Percentiles rank a stretch among this genome's conserved stretches.
phyloP scores from a whole-genome alignment of 2,888 invertebrate species.

The Lepidocyrtoides sp. region DNA sequence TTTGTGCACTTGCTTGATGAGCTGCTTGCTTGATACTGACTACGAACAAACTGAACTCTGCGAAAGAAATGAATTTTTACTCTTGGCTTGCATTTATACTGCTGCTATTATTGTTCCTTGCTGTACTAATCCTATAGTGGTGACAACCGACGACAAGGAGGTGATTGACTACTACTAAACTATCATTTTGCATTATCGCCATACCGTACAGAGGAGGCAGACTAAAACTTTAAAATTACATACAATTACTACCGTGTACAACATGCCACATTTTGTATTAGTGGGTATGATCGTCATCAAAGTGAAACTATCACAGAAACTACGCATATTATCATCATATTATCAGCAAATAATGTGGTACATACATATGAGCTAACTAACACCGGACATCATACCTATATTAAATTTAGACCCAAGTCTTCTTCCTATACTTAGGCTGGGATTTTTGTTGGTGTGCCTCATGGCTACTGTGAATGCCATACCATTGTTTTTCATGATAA shows the following conservation, averaged over 20 bases:
- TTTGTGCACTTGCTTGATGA: background rate
- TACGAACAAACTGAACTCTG: conserved; percentile 22
- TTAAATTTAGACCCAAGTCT: background rate
- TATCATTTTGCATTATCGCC: background rate
- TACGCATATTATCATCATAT: background rate
- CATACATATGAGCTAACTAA: background rate
- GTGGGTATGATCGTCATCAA: background rate
- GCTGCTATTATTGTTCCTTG: background rate
- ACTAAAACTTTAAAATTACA: background rate
- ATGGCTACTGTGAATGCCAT: background rate
- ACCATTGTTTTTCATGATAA: no score
- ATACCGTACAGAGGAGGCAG: background rate
- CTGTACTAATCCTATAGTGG: background rate
- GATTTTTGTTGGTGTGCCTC: background rate
- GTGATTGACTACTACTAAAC: conserved; percentile 16
- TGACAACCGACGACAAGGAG: conserved; percentile 16
- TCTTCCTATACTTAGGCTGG: background rate
- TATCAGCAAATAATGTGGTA: background rate
- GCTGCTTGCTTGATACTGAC: background rate
- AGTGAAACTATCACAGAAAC: background rate
- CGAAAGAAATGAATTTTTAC: conserved; percentile 25
- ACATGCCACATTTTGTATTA: background rate
- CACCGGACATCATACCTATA: background rate
- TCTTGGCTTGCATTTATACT: background rate
- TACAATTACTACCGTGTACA: background rate